These are phyloP conservation scores for Petrocephalus schoutedeni DNA, from an alignment of 2,797 vertebrate species.

Conservation along the genomic window DNA sequence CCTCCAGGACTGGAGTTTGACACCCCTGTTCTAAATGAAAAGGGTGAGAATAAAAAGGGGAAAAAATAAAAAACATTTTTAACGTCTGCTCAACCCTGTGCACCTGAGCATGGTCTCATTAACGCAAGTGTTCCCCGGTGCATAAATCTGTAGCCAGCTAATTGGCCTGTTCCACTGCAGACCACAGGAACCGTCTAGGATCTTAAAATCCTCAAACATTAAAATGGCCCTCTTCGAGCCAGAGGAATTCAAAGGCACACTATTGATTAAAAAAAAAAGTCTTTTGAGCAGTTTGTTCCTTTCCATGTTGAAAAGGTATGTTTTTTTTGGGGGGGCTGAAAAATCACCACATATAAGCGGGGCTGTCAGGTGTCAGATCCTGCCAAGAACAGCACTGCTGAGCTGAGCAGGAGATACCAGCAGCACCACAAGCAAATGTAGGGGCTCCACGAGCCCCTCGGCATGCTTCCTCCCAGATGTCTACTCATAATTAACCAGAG, in stretches of 20 bases:
- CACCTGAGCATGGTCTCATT: neutral
- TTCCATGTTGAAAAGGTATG: neutral
- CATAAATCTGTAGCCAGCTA: neutral
- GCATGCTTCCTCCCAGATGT: constrained; percentile 12
- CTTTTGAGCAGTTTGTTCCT: neutral
- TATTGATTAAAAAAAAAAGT: neutral
- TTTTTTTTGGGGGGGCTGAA: neutral
- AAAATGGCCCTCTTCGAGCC: neutral
- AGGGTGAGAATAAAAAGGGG: neutral
- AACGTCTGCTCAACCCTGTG: neutral
- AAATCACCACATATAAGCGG: neutral
- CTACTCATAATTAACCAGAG: constrained; percentile 35
- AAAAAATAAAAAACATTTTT: neutral
- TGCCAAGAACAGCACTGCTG: neutral
- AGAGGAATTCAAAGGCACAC: neutral
- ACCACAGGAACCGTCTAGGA: neutral
- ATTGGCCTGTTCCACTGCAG: neutral
- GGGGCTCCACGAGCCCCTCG: constrained; percentile 25
- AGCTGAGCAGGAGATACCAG: constrained; percentile 27
- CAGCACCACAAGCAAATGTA: constrained; percentile 35
- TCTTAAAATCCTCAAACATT: neutral
- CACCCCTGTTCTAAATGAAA: neutral
- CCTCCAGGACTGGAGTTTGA: too few relatives aligned
- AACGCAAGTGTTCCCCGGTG: neutral
- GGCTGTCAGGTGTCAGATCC: neutral